These are phyloP conservation scores for Cochlearius cochlearius DNA, from an alignment of 2,113 vertebrate species.

Conservation along the genomic window DNA sequence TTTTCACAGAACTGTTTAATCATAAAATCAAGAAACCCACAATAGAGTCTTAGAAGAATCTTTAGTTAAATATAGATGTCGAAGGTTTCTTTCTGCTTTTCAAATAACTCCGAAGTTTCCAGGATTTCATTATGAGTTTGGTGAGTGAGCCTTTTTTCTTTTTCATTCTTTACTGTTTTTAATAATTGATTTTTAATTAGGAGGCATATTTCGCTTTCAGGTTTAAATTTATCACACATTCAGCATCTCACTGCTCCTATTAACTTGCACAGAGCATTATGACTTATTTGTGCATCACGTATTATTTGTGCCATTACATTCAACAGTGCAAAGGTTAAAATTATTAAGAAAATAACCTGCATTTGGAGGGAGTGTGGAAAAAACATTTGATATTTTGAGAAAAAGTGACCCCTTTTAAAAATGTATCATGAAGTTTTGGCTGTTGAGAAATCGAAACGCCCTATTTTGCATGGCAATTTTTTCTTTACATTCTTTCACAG, in stretches of 20 bases:
- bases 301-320: not conserved
- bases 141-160: conserved; percentile 28
- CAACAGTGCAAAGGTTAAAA: not conserved
- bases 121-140: conserved; percentile 39
- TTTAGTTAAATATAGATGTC: conserved; percentile 52
- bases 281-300: not conserved
- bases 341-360: not conserved
- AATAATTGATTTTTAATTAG: conserved; percentile 68
- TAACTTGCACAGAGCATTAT: not conserved
- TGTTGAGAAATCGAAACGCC: not conserved
- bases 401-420: not conserved
- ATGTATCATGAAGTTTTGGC: not conserved
- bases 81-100: conserved; percentile 37
- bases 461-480: not conserved
- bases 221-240: conserved; percentile 18
- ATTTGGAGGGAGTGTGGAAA: not conserved
- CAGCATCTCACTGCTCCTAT: not conserved
- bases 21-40: conserved; percentile 10
- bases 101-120: conserved; percentile 25
- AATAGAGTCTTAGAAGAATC: not conserved
- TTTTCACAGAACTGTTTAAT: conserved; percentile 43
- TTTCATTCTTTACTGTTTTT: conserved; percentile 21
- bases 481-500: not conserved
- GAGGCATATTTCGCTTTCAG: conserved; percentile 22
- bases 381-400: not conserved